Base-by-base conservation (phyloP, 2,888 invertebrate genomes). In the Loripinus fragilis region DNA sequence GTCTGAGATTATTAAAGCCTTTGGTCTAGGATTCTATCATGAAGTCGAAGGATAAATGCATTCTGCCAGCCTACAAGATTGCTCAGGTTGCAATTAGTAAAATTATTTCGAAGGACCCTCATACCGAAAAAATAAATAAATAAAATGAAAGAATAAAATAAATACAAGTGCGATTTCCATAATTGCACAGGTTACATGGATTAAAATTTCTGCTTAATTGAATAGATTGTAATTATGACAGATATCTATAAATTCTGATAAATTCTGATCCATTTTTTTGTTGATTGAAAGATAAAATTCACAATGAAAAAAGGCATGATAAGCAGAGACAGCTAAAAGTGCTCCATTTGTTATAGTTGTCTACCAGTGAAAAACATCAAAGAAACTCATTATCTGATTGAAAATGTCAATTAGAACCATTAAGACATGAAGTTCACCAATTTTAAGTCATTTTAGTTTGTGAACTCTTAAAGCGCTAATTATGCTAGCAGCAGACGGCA, bases 321-420 rank as follows among this genome's bases (percentile, higher is more conserved):
- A 60, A 60, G 30, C 60, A 20, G 23, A 60, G 60, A 60, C 33
- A 33, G 33, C 60, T 23, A 60, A 60, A 60, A 60, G 60, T 60
- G 33, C 23, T 33, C 33, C 15, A 60, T n/a, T 60, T 60, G 33
- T n/a, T 12, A 60, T 60, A 60, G 33, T 33, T 60, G 60, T 60
- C 60, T 30, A 33, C 8, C 20, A 23, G 60, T 23, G 23, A 33
- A 33, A 60, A 60, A 60, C 60, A 33, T 60, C 60, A 60, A 60
- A 60, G 60, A 20, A 33, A 60, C 30, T 60, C 10, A 60, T 60
- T 60, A 60, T 60, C 60, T 28, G 60, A 60, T 60, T 60, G 25
- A 33, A 60, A 60, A 60, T 33, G 60, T 60, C 60, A 60, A 60
- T 60, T 60, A 60, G 30, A 33, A 60, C 12, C 28, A 60, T n/a